Percentiles rank a stretch among this genome's conserved stretches.
These are phyloP conservation scores for Catharus ustulatus DNA, from an alignment of 2,797 vertebrate species.

Conservation along the genomic window DNA sequence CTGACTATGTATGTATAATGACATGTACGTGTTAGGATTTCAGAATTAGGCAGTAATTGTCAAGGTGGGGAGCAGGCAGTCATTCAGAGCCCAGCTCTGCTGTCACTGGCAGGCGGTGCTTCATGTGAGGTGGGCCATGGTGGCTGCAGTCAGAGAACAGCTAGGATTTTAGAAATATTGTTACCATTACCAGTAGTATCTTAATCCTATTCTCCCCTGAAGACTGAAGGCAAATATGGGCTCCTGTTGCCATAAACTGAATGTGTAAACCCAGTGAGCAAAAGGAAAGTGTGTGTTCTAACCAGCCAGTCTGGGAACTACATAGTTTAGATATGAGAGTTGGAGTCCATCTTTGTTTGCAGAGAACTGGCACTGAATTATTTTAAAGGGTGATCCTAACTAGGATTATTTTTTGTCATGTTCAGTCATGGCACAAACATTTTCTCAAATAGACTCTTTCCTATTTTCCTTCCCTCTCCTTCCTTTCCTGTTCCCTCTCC, in stretches of 20 bases:
- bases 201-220: fast-evolving
- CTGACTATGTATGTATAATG: not conserved
- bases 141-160: not conserved
- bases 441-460: not conserved
- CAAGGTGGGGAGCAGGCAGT: not conserved
- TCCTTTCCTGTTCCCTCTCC: not conserved
- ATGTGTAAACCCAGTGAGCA: not conserved
- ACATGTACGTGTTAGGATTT: fast-evolving
- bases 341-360: not conserved
- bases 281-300: not conserved
- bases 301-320: not conserved
- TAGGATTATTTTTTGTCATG: not conserved
- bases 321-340: not conserved
- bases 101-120: not conserved
- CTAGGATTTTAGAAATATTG: not conserved
- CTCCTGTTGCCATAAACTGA: not conserved
- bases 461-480: not conserved
- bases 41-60: not conserved
- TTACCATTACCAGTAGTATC: not conserved
- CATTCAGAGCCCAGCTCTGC: not conserved
- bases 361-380: fast-evolving
- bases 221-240: not conserved
- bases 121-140: not conserved
- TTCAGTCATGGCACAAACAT: not conserved
- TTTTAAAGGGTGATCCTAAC: not conserved